Percentiles rank a stretch among this genome's conserved stretches.
These are phyloP conservation scores for Musca domestica DNA, from an alignment of 1,140 invertebrate genomes.

Conservation along the genomic window DNA sequence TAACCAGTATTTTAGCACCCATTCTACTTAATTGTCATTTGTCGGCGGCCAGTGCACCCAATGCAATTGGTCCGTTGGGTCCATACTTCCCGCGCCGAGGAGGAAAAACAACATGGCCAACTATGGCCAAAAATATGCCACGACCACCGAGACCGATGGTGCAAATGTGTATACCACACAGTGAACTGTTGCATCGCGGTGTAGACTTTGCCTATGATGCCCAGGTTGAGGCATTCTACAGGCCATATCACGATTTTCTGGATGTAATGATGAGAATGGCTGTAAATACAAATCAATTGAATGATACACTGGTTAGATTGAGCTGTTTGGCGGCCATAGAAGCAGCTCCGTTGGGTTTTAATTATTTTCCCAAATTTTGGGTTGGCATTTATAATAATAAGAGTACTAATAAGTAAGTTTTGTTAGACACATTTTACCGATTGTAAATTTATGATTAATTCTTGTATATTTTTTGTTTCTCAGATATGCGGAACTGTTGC, in stretches of 20 bases:
- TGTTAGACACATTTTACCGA: neutral
- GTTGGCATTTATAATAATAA: constrained; percentile 53
- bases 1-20: constrained; percentile 77
- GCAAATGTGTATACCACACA: constrained; percentile 81
- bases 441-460: neutral
- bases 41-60: constrained; percentile 74
- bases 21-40: constrained; percentile 81
- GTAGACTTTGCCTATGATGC: constrained; percentile 77
- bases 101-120: constrained; percentile 42
- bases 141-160: constrained; percentile 78
- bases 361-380: constrained; percentile 53
- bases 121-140: constrained; percentile 52
- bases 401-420: constrained; percentile 50
- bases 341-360: constrained; percentile 50
- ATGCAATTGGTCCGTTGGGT: constrained; percentile 58
- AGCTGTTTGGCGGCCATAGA: constrained; percentile 52
- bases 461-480: constrained; percentile 1
- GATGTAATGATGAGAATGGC: constrained; percentile 87
- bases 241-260: constrained; percentile 79
- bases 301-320: constrained; percentile 49
- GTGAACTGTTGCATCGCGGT: constrained; percentile 61
- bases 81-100: constrained; percentile 51
- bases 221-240: constrained; percentile 73
- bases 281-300: constrained; percentile 57
- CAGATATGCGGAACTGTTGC: constrained; percentile 48